Evolutionary conservation across 2,113 vertebrate genomes (phyloP), one percentile per base, ranked within the genome.

Genomic region (Alosa alosa): DNA sequence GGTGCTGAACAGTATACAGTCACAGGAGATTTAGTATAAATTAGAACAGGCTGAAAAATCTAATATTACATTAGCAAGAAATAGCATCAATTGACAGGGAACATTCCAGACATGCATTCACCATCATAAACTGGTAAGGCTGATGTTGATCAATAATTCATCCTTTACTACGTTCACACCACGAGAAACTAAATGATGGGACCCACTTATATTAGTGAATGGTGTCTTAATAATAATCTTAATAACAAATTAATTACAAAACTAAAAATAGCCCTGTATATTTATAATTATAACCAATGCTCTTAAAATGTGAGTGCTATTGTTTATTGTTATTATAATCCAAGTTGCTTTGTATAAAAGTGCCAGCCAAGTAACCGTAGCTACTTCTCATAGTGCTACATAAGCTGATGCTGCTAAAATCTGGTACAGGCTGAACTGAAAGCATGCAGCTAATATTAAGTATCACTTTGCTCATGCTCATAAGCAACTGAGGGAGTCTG

Each of bases 131-230:
- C 64, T 31, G 31, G 31, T 15, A 36, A 13, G 31, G 72, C 36
- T 78, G 72, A 36, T 11, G 68, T 15, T 75, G 36, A 78, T 78
- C 72, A 78, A 78, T 78, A 78, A 78, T 78, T 78, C 72, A 78
- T 78, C 36, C 36, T 78, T 78, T 39, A 78, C 72, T 78, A 39
- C 15, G 13, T 41, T 78, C 72, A 36, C 36, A 0, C 4, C 72
- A 39, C 39, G 31, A 78, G 36, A 1, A 72, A 72, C 13, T 1
- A 72, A 72, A 36, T 11, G 64, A 72, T 31, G 64, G 31, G 25
- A 13, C 64, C 64, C 64, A 25, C 31, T 78, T 78, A 39, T 36
- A 78, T 39, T 75, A 36, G 25, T 13, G 20, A 78, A 36, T 36
- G 39, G 6, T 17, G 72, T 39, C 72, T 78, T 17, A n/a, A 13